These are phyloP conservation scores for Danio albolineatus DNA, from an alignment of 2,797 vertebrate species.

Conservation along the genomic window DNA sequence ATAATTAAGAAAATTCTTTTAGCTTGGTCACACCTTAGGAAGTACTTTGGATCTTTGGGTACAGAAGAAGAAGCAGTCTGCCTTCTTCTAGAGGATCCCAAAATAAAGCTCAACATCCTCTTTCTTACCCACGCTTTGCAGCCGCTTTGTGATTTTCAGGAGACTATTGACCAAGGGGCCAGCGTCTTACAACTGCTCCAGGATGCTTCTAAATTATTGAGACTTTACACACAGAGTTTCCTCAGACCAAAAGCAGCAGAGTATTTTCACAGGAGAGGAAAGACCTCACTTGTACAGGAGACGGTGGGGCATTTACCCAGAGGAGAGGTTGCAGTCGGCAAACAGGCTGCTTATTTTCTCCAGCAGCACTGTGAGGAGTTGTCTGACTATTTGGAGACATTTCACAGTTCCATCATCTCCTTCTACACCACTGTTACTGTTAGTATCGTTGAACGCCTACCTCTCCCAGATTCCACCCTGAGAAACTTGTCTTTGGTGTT, in stretches of 20 bases:
- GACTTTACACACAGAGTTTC: slow-evolving; percentile 62
- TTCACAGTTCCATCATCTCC: slow-evolving; percentile 60
- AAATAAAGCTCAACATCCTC: slow-evolving; percentile 65
- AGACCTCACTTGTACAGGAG: slow-evolving; percentile 29
- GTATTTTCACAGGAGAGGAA: slow-evolving; percentile 54
- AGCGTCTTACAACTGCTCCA: slow-evolving; percentile 62
- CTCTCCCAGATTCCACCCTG: slow-evolving; percentile 56
- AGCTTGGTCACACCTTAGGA: slow-evolving; percentile 68
- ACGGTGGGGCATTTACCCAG: slow-evolving; percentile 56
- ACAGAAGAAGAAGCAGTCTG: slow-evolving; percentile 30
- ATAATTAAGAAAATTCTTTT: slow-evolving; percentile 64
- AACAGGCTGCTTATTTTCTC: slow-evolving; percentile 60
- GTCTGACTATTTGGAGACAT: slow-evolving; percentile 45
- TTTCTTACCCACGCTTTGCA: slow-evolving; percentile 73
- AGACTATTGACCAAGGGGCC: slow-evolving; percentile 42
- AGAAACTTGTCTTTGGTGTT: slow-evolving; percentile 65
- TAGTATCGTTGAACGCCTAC: slow-evolving; percentile 67
- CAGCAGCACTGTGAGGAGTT: slow-evolving; percentile 45
- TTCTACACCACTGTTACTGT: slow-evolving; percentile 66
- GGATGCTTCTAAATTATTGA: slow-evolving; percentile 59
- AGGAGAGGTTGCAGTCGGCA: slow-evolving; percentile 60
- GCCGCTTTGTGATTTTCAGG: slow-evolving; percentile 68
- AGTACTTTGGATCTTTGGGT: slow-evolving; percentile 63
- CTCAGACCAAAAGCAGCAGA: slow-evolving; percentile 26
- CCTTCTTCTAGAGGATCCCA: slow-evolving; percentile 58